These are phyloP conservation scores for Montipora cactus DNA, from an alignment of 64 coral and sea anemone species.

Conservation along the genomic window DNA sequence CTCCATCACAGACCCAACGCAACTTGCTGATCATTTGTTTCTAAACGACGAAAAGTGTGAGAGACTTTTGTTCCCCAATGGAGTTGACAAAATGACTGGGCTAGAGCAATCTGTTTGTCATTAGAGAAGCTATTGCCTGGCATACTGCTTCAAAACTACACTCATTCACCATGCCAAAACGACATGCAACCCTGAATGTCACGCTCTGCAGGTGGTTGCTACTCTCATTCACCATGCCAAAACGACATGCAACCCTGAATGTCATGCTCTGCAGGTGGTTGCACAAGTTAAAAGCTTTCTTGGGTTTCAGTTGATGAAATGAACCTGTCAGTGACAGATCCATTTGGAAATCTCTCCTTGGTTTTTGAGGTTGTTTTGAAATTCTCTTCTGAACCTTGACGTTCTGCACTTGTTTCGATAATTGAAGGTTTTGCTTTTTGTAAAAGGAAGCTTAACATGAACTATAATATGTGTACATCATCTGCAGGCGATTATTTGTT, in stretches of 20 bases:
- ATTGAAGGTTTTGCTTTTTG: too few species aligned
- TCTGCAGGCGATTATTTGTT: too few species aligned
- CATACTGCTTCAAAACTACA: neutral
- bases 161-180: neutral
- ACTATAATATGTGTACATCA: too few species aligned
- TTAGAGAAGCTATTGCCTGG: neutral
- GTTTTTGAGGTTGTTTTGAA: too few species aligned
- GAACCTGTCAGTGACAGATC: too few species aligned
- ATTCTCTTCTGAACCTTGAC: too few species aligned
- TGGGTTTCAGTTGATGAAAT: neutral
- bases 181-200: neutral
- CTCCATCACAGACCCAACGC: constrained; percentile 70
- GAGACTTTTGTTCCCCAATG: constrained; percentile 74
- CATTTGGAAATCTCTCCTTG: too few species aligned
- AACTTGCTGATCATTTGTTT: constrained; percentile 71
- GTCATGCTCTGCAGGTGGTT: neutral
- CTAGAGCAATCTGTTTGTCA: constrained; percentile 9
- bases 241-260: neutral
- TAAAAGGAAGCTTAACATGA: too few species aligned
- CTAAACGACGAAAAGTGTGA: constrained; percentile 68
- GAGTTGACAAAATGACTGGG: constrained; percentile 38
- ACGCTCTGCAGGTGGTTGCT: neutral
- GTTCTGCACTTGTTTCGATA: too few species aligned
- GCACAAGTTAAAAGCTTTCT: neutral
- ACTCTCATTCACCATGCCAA: neutral